Evolutionary conservation across 2,797 vertebrate genomes (phyloP).

Genomic region (Lerista edwardsae): DNA sequence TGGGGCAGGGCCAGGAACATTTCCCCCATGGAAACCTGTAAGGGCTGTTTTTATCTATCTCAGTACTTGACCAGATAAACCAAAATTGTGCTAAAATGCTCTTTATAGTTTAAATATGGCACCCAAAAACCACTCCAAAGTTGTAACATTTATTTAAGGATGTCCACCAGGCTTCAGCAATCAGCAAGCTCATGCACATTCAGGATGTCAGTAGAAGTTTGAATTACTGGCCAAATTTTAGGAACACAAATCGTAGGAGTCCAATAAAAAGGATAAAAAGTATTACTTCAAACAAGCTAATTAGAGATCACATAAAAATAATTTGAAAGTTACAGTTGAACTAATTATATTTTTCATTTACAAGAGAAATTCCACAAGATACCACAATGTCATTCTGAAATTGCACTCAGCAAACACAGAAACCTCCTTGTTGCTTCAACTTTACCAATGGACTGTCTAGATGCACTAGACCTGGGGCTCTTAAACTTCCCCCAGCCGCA

Average conservation of each 20-base stretch:
- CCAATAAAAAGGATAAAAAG: not conserved
- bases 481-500: too few species aligned
- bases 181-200: not conserved
- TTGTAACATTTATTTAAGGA: not conserved
- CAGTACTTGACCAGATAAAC: not conserved
- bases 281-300: not conserved
- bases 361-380: not conserved
- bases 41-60: too few species aligned
- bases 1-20: too few species aligned
- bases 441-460: not conserved
- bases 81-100: not conserved
- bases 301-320: not conserved
- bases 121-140: not conserved
- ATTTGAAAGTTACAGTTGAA: not conserved
- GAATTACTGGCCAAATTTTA: not conserved
- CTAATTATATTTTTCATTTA: not conserved
- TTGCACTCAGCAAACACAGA: not conserved
- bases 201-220: not conserved
- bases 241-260: not conserved
- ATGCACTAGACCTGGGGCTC: not conserved
- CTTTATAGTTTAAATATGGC: not conserved
- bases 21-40: too few species aligned
- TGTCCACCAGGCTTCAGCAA: not conserved
- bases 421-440: not conserved
- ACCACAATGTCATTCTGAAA: not conserved